Percentiles rank a stretch among this genome's conserved stretches.
Evolutionary conservation across 2,888 invertebrate genomes (phyloP).

Genomic region (Aleiodes alternator): DNA sequence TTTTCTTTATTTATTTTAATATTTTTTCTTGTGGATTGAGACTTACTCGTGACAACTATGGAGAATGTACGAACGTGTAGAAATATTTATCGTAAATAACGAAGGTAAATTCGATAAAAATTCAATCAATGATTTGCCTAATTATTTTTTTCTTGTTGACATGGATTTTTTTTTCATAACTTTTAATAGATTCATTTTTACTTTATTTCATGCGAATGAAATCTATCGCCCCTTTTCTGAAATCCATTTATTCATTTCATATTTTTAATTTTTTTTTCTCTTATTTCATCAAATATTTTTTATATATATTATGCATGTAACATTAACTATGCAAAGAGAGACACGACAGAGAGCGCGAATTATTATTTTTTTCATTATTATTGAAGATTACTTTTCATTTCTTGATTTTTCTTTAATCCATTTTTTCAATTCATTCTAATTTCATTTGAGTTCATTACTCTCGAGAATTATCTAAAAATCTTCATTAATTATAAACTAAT

Average conservation of each 20-base stretch:
- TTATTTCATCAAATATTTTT: conserved; percentile 57
- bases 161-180: conserved; percentile 1
- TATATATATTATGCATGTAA: conserved; percentile 62
- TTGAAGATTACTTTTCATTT: too few species aligned
- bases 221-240: conserved; percentile 51
- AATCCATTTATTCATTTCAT: conserved; percentile 51
- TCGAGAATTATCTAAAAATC: too few species aligned
- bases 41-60: conserved; percentile 67
- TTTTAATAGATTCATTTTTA: conserved; percentile 34
- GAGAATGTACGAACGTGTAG: conserved; percentile 75
- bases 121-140: conserved; percentile 52
- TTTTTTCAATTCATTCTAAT: too few species aligned
- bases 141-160: conserved; percentile 36
- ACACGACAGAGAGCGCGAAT: conserved; percentile 68
- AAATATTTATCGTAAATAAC: conserved; percentile 72
- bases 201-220: conserved; percentile 45
- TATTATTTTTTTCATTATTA: conserved; percentile 46
- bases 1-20: conserved; percentile 50
- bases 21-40: conserved; percentile 59
- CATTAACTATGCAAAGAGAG: conserved; percentile 71
- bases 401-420: conserved; percentile 12
- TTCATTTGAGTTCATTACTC: neutral
- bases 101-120: conserved; percentile 74
- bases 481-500: conserved; percentile 33
- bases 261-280: conserved; percentile 12